Conservation (phyloP, 2,113 vertebrate species). For the Campylomormyrus numenius region DNA sequence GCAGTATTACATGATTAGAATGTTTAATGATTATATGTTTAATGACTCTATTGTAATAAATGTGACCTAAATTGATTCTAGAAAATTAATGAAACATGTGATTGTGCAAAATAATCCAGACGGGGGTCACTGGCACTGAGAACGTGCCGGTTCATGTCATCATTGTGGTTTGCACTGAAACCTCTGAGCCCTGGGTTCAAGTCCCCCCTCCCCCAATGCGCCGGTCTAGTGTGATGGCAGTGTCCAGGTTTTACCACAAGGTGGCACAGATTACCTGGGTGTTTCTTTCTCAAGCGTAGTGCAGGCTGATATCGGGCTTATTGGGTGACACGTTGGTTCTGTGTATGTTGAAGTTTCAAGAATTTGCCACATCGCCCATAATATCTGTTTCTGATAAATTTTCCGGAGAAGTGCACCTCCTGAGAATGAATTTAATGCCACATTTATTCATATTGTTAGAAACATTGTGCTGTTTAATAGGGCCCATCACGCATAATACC, state of each 20-base stretch:
- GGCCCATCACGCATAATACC: neutral
- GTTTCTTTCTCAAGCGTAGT: neutral
- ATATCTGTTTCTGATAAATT: neutral
- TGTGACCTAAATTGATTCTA: neutral
- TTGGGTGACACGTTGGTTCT: neutral
- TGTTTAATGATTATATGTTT: neutral
- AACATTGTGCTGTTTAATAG: neutral
- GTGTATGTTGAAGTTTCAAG: neutral
- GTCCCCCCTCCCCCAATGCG: neutral
- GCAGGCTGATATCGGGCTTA: neutral
- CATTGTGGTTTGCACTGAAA: neutral
- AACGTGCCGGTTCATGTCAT: neutral
- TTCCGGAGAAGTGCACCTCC: neutral
- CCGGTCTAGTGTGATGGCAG: neutral
- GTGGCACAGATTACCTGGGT: slow-evolving; percentile 29
- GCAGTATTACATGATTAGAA: neutral
- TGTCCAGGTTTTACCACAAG: slow-evolving; percentile 26
- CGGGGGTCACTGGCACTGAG: neutral
- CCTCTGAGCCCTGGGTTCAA: neutral
- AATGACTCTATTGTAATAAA: neutral
- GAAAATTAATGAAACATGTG: neutral
- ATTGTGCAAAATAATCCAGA: neutral
- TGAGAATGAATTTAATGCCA: neutral
- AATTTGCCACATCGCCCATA: neutral
- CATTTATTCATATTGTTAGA: neutral